These are phyloP conservation scores for Gorsachius goisagi DNA, from an alignment of 2,113 vertebrate genomes.

Conservation along the genomic window DNA sequence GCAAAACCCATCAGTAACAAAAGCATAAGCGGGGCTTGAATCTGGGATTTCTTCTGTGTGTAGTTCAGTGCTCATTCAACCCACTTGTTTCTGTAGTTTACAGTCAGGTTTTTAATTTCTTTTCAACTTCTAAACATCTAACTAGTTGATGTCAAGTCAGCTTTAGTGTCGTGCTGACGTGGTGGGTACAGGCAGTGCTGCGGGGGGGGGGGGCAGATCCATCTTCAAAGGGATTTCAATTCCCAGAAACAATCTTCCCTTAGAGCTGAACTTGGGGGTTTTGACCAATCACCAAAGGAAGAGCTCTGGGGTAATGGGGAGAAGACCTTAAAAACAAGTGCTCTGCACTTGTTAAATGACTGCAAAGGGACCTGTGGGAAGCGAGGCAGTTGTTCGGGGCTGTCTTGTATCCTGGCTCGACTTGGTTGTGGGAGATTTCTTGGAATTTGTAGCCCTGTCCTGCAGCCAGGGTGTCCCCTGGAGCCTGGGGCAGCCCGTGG, in stretches of 20 bases:
- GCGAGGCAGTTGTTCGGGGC: accelerated
- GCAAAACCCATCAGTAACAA: too few species aligned
- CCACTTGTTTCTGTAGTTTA: neutral
- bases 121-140: neutral
- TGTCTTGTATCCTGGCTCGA: neutral
- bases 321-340: neutral
- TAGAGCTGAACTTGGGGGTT: neutral
- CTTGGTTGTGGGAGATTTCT: neutral
- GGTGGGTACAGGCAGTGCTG: neutral
- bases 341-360: accelerated
- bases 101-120: neutral
- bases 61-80: neutral
- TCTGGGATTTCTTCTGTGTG: neutral
- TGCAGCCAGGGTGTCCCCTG: too few species aligned
- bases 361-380: neutral
- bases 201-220: neutral
- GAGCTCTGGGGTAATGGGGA: neutral
- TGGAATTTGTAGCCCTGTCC: neutral
- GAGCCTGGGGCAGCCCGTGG: neutral
- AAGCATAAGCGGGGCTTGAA: too few species aligned
- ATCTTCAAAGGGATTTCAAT: neutral
- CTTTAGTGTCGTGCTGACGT: neutral
- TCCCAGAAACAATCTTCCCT: neutral
- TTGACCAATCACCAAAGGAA: neutral
- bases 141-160: neutral